phyloP scores from a whole-genome alignment of 2,113 vertebrate genomes.

The Jacana jacana region DNA sequence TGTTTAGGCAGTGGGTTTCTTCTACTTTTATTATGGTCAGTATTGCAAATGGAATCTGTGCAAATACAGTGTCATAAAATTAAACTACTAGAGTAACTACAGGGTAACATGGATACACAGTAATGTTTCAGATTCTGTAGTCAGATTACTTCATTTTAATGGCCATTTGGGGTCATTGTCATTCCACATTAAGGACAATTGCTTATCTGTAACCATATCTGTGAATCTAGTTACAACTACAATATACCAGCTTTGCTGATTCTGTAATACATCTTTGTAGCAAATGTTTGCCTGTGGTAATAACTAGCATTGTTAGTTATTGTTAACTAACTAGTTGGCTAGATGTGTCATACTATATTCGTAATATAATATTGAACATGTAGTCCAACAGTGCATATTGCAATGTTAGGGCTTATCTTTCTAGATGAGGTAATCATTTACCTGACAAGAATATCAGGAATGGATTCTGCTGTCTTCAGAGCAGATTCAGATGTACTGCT shows the following conservation, averaged over 20 bases:
- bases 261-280: neutral
- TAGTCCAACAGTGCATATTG: neutral
- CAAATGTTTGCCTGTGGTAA: neutral
- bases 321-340: no score
- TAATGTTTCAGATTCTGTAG: neutral
- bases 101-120: neutral
- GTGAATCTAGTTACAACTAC: neutral
- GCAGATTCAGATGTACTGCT: neutral
- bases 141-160: neutral
- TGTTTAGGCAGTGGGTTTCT: neutral
- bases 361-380: no score
- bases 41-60: neutral
- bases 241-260: neutral
- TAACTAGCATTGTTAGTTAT: neutral
- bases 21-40: neutral
- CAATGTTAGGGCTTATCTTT: conserved; percentile 6
- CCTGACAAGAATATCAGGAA: conserved; percentile 1
- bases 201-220: neutral
- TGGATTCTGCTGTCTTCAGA: neutral
- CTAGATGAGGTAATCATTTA: conserved; percentile 17
- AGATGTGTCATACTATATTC: neutral
- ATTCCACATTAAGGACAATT: neutral
- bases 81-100: neutral
- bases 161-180: neutral
- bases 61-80: neutral